phyloP scores from a whole-genome alignment of 2,888 invertebrate genomes.

The Philonicus albiceps region DNA sequence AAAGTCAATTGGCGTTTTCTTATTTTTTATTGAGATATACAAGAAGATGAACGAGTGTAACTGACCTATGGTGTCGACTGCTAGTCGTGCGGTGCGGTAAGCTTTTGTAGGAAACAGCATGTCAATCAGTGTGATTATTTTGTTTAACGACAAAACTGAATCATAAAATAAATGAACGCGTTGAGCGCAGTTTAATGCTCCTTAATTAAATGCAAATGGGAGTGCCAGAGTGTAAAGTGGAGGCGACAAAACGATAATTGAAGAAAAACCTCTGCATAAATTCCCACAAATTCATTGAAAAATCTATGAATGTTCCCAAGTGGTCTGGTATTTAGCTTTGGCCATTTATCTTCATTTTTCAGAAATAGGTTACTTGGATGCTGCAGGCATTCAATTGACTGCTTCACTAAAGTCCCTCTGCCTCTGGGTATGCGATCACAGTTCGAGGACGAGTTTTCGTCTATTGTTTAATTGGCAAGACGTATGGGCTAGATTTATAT shows the following conservation, averaged over 20 bases:
- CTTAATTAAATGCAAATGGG: conserved; percentile 2
- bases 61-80: neutral
- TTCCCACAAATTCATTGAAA: conserved; percentile 22
- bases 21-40: neutral
- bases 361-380: neutral
- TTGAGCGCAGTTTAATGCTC: neutral
- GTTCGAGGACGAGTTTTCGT: neutral
- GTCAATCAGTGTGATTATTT: conserved; percentile 7
- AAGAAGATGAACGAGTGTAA: neutral
- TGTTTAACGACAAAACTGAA: conserved; percentile 8
- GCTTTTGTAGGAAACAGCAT: neutral
- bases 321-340: conserved; percentile 6
- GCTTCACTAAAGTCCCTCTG: neutral
- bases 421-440: neutral
- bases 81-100: neutral
- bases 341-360: neutral
- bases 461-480: neutral
- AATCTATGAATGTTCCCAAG: neutral
- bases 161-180: neutral
- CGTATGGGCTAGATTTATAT: neutral
- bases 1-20: neutral
- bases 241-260: neutral
- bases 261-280: neutral
- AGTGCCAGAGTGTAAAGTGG: neutral
- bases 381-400: neutral